These are phyloP conservation scores for Catamblyrhynchus diadema DNA, from an alignment of 2,797 vertebrate genomes.

Conservation along the genomic window DNA sequence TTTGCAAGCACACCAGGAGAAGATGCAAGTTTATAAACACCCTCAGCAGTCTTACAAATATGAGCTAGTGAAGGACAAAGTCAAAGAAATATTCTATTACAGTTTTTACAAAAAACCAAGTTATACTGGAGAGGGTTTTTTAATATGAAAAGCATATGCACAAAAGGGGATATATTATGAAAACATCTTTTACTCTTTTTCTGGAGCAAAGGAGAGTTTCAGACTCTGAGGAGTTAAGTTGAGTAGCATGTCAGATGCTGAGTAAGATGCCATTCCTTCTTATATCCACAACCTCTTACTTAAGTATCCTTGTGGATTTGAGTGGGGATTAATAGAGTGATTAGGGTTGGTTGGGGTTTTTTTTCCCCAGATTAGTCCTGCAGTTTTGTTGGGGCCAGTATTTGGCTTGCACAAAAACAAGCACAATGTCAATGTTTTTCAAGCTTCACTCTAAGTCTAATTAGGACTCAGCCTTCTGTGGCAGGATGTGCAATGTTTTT, in stretches of 20 bases:
- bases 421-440: slow-evolving; percentile 35
- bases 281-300: slow-evolving; percentile 7
- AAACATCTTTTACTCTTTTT: neutral
- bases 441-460: neutral
- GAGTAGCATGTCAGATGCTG: neutral
- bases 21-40: neutral
- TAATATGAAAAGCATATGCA: neutral
- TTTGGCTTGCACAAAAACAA: slow-evolving; percentile 9
- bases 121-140: neutral
- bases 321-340: slow-evolving; percentile 28
- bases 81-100: neutral
- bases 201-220: neutral
- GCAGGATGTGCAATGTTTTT: neutral
- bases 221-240: neutral
- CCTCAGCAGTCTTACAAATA: neutral
- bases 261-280: slow-evolving; percentile 23
- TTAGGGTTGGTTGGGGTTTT: neutral
- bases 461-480: neutral
- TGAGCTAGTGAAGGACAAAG: neutral
- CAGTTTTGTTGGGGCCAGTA: neutral
- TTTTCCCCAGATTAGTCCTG: neutral
- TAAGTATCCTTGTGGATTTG: slow-evolving; percentile 28
- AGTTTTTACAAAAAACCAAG: neutral
- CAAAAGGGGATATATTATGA: neutral
- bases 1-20: neutral